phyloP scores from a whole-genome alignment of 2,797 vertebrate genomes.

The Channa striata region DNA sequence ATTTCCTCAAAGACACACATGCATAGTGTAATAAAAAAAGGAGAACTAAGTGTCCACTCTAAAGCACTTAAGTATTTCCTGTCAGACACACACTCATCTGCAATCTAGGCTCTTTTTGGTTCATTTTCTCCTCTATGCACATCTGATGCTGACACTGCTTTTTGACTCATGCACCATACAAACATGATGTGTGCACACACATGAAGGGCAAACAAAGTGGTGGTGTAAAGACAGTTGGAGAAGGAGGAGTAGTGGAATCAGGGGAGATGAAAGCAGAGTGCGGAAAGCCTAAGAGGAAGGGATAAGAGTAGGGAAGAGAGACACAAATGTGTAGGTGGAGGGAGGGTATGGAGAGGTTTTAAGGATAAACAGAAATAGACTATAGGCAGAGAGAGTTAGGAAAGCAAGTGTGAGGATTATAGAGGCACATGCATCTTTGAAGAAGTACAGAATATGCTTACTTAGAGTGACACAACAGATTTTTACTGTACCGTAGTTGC shows the following conservation, averaged over 20 bases:
- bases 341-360: constrained; percentile 16
- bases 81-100: constrained; percentile 51
- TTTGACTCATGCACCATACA: constrained; percentile 26
- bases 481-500: background rate
- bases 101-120: constrained; percentile 35
- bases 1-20: constrained; percentile 11
- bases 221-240: background rate
- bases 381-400: constrained; percentile 3
- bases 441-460: background rate
- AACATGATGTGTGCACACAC: background rate
- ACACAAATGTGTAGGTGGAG: background rate
- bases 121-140: constrained; percentile 27
- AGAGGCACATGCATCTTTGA: background rate
- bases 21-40: background rate
- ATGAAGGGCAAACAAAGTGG: background rate
- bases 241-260: background rate
- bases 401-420: constrained; percentile 1
- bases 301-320: background rate
- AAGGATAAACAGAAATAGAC: constrained; percentile 12
- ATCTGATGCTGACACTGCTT: constrained; percentile 63
- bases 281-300: constrained; percentile 5
- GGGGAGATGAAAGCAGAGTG: background rate
- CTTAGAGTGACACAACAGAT: background rate
- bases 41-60: constrained; percentile 36
- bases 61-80: constrained; percentile 62